Evolutionary conservation across 2,888 invertebrate species (phyloP).

Genomic region (Rosalia funebris): DNA sequence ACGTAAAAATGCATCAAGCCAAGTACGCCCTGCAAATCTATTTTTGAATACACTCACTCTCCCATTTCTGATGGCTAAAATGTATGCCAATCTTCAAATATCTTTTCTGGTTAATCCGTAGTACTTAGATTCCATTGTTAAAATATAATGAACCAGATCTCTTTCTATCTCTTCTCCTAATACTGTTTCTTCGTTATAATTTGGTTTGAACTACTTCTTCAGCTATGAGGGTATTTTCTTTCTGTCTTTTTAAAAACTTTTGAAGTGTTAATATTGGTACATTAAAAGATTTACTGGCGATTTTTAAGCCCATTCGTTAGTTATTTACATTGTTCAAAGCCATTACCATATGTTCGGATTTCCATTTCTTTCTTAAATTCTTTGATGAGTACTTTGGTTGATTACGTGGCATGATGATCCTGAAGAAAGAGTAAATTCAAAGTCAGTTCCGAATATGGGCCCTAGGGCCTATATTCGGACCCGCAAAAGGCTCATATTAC

Average conservation of each 20-base stretch:
- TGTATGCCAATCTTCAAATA: slow-evolving; percentile 7
- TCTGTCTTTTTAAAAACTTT: slow-evolving; percentile 1
- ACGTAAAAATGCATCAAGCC: slow-evolving; percentile 30
- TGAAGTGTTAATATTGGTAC: slow-evolving; percentile 1
- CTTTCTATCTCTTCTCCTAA: slow-evolving; percentile 13
- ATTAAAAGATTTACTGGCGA: slow-evolving; percentile 3
- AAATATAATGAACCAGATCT: slow-evolving; percentile 14
- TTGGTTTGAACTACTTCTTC: slow-evolving; percentile 1
- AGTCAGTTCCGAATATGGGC: neutral
- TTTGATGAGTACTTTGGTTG: neutral
- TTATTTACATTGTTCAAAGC: slow-evolving; percentile 2
- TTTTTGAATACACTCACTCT: slow-evolving; percentile 22
- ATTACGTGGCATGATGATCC: neutral
- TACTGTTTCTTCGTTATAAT: slow-evolving; percentile 16
- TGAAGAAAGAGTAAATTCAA: slow-evolving; percentile 1
- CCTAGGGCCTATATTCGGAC: neutral
- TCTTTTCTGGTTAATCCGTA: slow-evolving; percentile 25
- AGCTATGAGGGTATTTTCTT: slow-evolving; percentile 1
- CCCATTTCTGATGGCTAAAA: slow-evolving; percentile 27
- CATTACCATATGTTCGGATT: neutral
- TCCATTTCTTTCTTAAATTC: slow-evolving; percentile 1
- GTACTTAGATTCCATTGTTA: slow-evolving; percentile 12
- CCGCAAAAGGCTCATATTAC: slow-evolving; percentile 2
- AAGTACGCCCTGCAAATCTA: slow-evolving; percentile 28
- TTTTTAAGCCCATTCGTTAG: slow-evolving; percentile 1